These are phyloP conservation scores for Acanthosoma haemorrhoidale DNA, from an alignment of 2,888 invertebrate species.

Conservation along the genomic window DNA sequence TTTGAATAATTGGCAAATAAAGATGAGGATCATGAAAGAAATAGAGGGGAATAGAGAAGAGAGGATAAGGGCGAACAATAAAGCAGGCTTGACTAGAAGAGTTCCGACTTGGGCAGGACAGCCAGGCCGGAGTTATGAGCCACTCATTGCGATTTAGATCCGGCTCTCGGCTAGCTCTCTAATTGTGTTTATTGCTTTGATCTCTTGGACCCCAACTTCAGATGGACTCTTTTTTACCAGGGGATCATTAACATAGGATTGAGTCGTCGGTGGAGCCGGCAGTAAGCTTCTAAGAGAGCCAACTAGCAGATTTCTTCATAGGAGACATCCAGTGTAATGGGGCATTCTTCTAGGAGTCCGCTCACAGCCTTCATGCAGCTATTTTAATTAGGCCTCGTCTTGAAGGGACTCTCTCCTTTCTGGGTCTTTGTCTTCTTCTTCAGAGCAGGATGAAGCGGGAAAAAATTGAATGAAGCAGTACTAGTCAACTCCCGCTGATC, in stretches of 20 bases:
- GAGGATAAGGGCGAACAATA: neutral
- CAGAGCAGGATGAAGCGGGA: no score
- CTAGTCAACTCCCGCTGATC: no score
- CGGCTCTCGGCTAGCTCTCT: neutral
- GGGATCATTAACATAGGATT: slow-evolving; percentile 1
- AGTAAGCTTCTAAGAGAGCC: no score
- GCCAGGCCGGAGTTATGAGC: neutral
- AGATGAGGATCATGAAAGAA: neutral
- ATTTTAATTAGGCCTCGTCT: neutral
- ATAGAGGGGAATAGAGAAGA: neutral
- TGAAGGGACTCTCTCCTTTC: no score
- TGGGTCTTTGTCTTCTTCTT: no score
- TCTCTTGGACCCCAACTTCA: neutral
- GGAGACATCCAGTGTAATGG: neutral
- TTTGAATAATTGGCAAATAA: slow-evolving; percentile 3
- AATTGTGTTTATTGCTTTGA: slow-evolving; percentile 4
- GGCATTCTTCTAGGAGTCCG: neutral
- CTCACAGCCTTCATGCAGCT: neutral
- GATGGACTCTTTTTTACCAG: neutral
- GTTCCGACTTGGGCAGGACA: neutral
- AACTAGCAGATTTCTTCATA: slow-evolving; percentile 12
- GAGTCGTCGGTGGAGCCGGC: neutral
- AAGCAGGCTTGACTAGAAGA: neutral
- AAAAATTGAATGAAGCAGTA: no score
- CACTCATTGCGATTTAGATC: slow-evolving; percentile 4